These are phyloP conservation scores for Campoplex nolae DNA, from an alignment of 2,888 invertebrate genomes.

Conservation along the genomic window DNA sequence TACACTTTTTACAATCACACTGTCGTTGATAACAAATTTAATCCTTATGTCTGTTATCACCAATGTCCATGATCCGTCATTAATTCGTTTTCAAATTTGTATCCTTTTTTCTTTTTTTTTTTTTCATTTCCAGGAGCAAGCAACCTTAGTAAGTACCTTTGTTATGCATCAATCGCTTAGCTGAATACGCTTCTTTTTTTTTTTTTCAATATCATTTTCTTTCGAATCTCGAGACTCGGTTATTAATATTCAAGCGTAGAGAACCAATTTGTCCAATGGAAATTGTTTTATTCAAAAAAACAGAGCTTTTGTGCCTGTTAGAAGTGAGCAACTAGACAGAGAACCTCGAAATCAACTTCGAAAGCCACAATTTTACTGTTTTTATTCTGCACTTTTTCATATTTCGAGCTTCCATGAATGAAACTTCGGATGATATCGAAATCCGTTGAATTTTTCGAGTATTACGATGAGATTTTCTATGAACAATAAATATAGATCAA, in stretches of 20 bases:
- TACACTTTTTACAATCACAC: conserved; percentile 39
- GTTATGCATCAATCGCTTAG: conserved; percentile 73
- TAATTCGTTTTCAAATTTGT: conserved; percentile 75
- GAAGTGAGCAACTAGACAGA: background rate
- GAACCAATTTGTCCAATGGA: background rate
- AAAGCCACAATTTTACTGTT: too few species aligned
- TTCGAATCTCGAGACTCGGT: conserved; percentile 28
- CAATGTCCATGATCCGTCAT: conserved; percentile 66
- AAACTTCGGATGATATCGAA: too few species aligned
- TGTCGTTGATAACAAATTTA: conserved; percentile 61
- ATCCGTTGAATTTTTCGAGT: background rate
- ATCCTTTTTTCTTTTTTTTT: conserved; percentile 78
- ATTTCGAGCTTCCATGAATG: background rate
- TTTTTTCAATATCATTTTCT: background rate
- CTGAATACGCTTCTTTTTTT: conserved; percentile 44
- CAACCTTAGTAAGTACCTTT: conserved; percentile 88
- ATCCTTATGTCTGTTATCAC: conserved; percentile 59
- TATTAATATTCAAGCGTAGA: background rate
- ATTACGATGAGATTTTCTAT: background rate
- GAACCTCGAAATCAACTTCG: background rate
- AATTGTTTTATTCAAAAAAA: background rate
- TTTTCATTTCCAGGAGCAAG: conserved; percentile 88
- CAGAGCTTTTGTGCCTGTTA: too few species aligned
- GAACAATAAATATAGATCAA: background rate
- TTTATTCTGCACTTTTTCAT: background rate